Conservation (phyloP, 2,888 invertebrate genomes). For the Cylloceria caligata region DNA sequence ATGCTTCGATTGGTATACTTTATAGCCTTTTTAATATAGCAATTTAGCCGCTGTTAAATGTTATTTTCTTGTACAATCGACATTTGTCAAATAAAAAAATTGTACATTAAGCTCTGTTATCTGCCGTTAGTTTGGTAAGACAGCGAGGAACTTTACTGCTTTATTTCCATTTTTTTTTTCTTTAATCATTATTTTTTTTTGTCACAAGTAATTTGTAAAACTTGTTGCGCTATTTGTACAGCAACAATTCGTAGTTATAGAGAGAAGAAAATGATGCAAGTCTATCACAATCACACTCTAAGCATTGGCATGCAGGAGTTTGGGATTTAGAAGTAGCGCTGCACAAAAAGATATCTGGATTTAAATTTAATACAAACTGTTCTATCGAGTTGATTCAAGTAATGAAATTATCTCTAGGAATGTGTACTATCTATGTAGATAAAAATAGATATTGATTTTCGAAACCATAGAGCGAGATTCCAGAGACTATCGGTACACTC, state of each 20-base stretch:
- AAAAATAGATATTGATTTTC: conserved; percentile 49
- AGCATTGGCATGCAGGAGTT: conserved; percentile 80
- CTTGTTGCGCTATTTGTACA: conserved; percentile 43
- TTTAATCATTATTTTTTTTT: conserved; percentile 22
- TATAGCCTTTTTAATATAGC: conserved; percentile 48
- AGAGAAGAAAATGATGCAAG: conserved; percentile 67
- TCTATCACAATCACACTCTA: conserved; percentile 84
- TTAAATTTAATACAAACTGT: neutral
- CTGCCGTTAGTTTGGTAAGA: conserved; percentile 68
- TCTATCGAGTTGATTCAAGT: neutral
- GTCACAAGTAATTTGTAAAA: conserved; percentile 13
- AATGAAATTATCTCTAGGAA: conserved; percentile 28
- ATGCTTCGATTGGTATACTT: conserved; percentile 30
- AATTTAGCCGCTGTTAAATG: conserved; percentile 61
- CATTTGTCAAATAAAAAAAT: conserved; percentile 10
- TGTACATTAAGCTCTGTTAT: conserved; percentile 48
- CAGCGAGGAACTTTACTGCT: conserved; percentile 70
- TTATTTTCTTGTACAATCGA: conserved; percentile 56
- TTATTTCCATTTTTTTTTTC: conserved; percentile 5
- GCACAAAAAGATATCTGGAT: conserved; percentile 5
- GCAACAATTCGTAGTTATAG: conserved; percentile 47
- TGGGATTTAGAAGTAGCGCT: conserved; percentile 58
- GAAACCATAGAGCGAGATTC: conserved; percentile 41
- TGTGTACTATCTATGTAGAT: conserved; percentile 23
- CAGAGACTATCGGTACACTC: neutral